A percentile compares a stretch with the other conserved stretches of the same genome.
Conservation (phyloP, 2,113 vertebrate species). For the Chloebia gouldiae region DNA sequence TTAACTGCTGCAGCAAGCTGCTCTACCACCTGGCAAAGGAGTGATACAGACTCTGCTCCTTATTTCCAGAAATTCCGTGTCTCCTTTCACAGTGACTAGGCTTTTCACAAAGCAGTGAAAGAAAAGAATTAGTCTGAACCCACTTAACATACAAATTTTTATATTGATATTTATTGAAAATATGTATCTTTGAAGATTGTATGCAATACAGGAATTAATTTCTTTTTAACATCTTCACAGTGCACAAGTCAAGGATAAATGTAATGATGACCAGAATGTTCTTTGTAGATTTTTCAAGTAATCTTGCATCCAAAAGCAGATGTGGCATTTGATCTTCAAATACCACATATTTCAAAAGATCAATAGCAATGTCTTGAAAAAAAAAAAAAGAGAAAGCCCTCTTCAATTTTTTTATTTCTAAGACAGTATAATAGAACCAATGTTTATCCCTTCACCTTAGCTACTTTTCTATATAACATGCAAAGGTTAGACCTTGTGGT, state of each 20-base stretch:
- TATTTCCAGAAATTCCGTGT: constrained; percentile 38
- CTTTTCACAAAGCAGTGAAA: constrained; percentile 13
- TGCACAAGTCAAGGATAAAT: neutral
- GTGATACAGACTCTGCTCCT: constrained; percentile 21
- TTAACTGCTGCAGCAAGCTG: constrained; percentile 71
- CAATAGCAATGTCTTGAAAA: neutral
- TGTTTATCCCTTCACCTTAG: neutral
- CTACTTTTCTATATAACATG: neutral
- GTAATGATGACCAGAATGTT: neutral
- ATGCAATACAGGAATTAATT: neutral
- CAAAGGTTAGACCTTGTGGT: neutral
- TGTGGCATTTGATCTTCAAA: neutral
- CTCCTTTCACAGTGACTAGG: constrained; percentile 10
- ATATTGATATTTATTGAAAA: neutral
- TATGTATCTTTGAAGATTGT: neutral
- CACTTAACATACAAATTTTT: neutral
- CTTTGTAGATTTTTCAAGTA: neutral
- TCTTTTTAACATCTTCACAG: neutral
- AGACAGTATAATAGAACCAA: neutral
- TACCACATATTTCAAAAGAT: neutral
- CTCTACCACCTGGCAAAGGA: constrained; percentile 66
- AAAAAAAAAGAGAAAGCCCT: neutral
- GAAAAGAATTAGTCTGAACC: neutral
- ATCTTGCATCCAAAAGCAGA: neutral
- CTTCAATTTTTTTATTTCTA: neutral